Conservation (phyloP, 2,888 invertebrate genomes). For the Formica aserva region DNA sequence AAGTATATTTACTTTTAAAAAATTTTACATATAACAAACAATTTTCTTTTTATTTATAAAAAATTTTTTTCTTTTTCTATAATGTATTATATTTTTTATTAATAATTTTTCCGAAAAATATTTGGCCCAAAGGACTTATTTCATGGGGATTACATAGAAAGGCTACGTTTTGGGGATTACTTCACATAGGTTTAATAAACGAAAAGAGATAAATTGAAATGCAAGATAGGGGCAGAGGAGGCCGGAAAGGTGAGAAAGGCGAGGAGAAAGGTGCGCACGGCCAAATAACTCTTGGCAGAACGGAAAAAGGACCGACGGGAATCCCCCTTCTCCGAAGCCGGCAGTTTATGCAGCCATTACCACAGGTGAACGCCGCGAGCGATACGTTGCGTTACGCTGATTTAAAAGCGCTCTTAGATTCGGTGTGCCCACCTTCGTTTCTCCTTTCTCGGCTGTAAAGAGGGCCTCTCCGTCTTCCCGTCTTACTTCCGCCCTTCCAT, state of each 20-base stretch:
- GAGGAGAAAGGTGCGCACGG: constrained; percentile 52
- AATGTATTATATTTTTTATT: background rate
- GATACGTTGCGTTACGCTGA: constrained; percentile 73
- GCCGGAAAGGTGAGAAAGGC: constrained; percentile 36
- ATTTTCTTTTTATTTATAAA: background rate
- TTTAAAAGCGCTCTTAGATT: constrained; percentile 76
- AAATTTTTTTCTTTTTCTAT: background rate
- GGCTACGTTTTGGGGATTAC: constrained; percentile 36
- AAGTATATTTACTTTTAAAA: background rate
- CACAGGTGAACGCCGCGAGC: constrained; percentile 76
- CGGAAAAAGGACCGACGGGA: constrained; percentile 70
- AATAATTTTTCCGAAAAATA: background rate
- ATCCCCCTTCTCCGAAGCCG: constrained; percentile 58
- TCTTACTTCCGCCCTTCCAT: constrained; percentile 51
- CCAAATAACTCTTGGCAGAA: constrained; percentile 68
- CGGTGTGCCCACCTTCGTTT: constrained; percentile 58
- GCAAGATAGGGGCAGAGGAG: constrained; percentile 6
- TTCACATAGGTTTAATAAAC: constrained; percentile 52
- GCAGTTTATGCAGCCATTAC: constrained; percentile 76
- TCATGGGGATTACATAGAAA: background rate
- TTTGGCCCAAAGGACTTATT: background rate
- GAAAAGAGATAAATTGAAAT: constrained; percentile 62
- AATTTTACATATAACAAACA: background rate
- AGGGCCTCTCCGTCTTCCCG: constrained; percentile 48
- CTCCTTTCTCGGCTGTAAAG: constrained; percentile 58